phyloP scores from a whole-genome alignment of 2,797 vertebrate genomes.

The Sardinella longiceps region DNA sequence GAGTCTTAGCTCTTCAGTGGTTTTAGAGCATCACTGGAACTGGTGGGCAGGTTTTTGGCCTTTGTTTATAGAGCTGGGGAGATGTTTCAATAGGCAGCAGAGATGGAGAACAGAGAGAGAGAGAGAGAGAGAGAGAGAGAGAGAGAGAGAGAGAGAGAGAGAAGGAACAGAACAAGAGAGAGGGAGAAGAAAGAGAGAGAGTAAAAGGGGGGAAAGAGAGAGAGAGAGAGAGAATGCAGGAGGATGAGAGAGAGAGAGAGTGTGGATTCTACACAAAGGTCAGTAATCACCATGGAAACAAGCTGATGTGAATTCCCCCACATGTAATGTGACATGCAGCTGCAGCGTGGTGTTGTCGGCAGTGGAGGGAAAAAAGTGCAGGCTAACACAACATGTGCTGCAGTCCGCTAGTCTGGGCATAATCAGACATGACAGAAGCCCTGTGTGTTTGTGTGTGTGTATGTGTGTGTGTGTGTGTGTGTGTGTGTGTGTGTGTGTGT shows the following conservation, averaged over 20 bases:
- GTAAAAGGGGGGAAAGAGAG: not conserved
- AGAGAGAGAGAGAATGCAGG: not conserved
- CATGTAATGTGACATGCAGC: constrained; percentile 68
- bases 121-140: not conserved
- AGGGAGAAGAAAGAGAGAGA: not conserved
- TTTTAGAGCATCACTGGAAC: constrained; percentile 25
- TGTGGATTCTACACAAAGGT: constrained; percentile 45
- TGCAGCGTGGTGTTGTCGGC: constrained; percentile 65
- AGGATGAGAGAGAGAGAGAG: not conserved
- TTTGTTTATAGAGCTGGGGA: constrained; percentile 45
- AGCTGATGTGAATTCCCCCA: constrained; percentile 61
- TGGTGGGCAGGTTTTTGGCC: constrained; percentile 39
- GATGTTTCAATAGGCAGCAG: constrained; percentile 38
- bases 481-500: not conserved
- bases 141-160: not conserved
- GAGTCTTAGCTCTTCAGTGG: constrained; percentile 22
- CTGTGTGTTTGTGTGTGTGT: constrained; percentile 21
- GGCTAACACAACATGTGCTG: constrained; percentile 52
- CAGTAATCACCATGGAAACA: constrained; percentile 61
- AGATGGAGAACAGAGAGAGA: constrained; percentile 26
- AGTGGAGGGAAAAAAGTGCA: constrained; percentile 49
- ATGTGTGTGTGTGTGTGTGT: constrained; percentile 36
- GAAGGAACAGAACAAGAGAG: not conserved
- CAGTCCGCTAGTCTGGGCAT: constrained; percentile 54
- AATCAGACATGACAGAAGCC: constrained; percentile 56